Base-by-base conservation (phyloP, 1,140 invertebrate species). In the Cepaea nemoralis region DNA sequence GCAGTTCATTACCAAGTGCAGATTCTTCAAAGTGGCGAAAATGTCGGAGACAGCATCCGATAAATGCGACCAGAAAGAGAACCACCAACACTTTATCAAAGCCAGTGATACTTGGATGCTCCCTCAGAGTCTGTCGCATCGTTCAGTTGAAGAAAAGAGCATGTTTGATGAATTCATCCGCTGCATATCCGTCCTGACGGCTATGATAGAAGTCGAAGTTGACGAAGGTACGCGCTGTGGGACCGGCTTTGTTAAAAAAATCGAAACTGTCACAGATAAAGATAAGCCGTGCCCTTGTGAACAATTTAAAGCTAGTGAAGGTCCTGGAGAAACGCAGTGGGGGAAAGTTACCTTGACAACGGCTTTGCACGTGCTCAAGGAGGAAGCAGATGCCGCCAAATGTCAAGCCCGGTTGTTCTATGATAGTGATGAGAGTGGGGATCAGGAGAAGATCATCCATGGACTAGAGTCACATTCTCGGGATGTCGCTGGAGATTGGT, bases 401-500 rank as follows among this genome's bases (percentile, higher is more conserved):
- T 12, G 39, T 50, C 31, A 48, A 50, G 40, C 50, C 1, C 39
- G 27, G 10, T 27, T 74, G 2, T 42, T 42, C 42, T 74, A 45
- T 33, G 71, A 74, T 27, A 33, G 27, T 39, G 40, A 48, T 48
- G 42, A 10, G 19, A 14, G 27, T 10, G 8, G 22, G 0, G 24
- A 40, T n/a, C n/a, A n/a, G n/a, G n/a, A n/a, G 24, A 3, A 2
- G 5, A 27, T 2, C 1, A 1, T 33, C 27, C 8, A 27, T 33
- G 37, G 39, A 1, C 14, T 42, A 14, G 1, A 24, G 40, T 45
- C 40, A 16, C 37, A 74, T 33, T 74, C 71, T 5, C 37, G 40
- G 2, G 40, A 74, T n/a, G 71, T 50, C n/a, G 40, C 6, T 8
- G 71, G 27, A 2, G 71, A 74, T 27, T 74, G 71, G 71, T 74